These are phyloP conservation scores for Neodiprion fabricii DNA, from an alignment of 1,140 invertebrate genomes.

Conservation along the genomic window DNA sequence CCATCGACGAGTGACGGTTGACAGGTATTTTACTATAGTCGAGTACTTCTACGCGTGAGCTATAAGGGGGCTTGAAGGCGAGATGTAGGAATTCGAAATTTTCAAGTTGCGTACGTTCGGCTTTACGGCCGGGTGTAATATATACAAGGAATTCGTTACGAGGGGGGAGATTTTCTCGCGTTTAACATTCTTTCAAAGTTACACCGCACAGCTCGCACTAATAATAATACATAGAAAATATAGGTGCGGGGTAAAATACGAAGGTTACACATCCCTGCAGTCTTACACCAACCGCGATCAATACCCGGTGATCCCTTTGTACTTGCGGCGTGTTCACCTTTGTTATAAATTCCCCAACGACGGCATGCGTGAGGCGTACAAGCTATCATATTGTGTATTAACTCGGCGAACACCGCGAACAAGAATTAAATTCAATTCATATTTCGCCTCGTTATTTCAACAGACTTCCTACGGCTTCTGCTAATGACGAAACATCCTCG, in stretches of 20 bases:
- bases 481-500: too few relatives aligned
- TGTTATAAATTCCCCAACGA: background rate
- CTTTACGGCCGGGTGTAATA: background rate
- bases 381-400: background rate
- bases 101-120: background rate
- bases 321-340: background rate
- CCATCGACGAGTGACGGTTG: background rate
- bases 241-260: background rate
- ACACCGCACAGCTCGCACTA: background rate
- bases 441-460: background rate
- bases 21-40: background rate
- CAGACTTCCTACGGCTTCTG: background rate
- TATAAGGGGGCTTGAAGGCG: background rate
- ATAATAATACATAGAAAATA: background rate
- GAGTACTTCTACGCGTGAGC: background rate
- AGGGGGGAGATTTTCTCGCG: background rate
- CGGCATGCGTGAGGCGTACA: too few relatives aligned
- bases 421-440: background rate
- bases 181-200: background rate
- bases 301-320: background rate
- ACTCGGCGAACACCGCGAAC: background rate
- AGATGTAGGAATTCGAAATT: background rate
- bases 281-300: background rate
- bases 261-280: background rate
- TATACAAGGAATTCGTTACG: background rate